A percentile compares a stretch with the other conserved stretches of the same genome.
These are phyloP conservation scores for Whitmania pigra DNA, from an alignment of 1,140 invertebrate genomes.

Conservation along the genomic window DNA sequence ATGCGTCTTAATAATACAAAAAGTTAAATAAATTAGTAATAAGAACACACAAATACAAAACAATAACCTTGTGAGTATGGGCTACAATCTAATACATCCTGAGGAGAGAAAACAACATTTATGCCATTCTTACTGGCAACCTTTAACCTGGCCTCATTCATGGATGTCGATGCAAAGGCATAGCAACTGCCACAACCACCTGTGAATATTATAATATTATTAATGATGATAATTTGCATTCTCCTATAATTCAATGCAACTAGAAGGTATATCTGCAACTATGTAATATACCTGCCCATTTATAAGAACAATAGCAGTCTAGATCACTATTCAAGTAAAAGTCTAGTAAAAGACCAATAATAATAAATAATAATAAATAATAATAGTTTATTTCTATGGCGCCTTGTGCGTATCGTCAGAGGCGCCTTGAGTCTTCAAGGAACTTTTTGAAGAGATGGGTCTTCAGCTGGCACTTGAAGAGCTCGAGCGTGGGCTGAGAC, in stretches of 20 bases:
- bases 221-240: background rate
- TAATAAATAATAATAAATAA: too few relatives aligned
- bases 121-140: conserved; percentile 43
- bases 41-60: too few relatives aligned
- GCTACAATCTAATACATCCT: conserved; percentile 47
- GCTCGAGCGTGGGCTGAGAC: too few relatives aligned
- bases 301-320: background rate
- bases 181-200: conserved; percentile 48
- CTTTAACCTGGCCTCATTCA: conserved; percentile 43
- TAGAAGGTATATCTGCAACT: too few relatives aligned
- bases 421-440: too few relatives aligned
- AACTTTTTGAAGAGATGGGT: too few relatives aligned
- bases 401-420: too few relatives aligned
- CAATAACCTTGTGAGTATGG: conserved; percentile 23
- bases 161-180: conserved; percentile 46
- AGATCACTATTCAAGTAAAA: background rate
- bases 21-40: too few relatives aligned
- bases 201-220: conserved; percentile 11
- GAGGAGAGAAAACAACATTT: conserved; percentile 41
- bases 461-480: too few relatives aligned
- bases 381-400: too few relatives aligned
- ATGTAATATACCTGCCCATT: too few relatives aligned
- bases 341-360: background rate
- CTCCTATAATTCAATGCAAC: background rate
- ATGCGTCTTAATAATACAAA: too few relatives aligned